Evolutionary conservation across 2,797 vertebrate species (phyloP).

Genomic region (Gymnothorax javanicus): DNA sequence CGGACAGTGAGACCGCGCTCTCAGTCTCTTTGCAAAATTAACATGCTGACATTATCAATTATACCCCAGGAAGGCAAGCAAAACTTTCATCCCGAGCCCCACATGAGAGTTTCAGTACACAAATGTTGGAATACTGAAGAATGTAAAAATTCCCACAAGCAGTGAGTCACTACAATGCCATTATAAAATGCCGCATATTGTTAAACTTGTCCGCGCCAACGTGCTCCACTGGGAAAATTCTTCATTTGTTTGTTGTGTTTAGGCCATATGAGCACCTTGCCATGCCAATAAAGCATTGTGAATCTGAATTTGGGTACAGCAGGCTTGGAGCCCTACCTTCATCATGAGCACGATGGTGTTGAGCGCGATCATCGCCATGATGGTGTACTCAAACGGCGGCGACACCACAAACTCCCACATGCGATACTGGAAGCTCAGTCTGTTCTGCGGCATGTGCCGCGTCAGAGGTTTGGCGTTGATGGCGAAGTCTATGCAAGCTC

Average conservation of each 20-base stretch:
- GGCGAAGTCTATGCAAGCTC: conserved; percentile 96
- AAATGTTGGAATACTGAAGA: too few relatives aligned
- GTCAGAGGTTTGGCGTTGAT: conserved; percentile 94
- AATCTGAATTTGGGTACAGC: background rate
- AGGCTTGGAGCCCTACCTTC: conserved; percentile 77
- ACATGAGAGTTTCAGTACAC: background rate
- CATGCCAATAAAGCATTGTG: too few relatives aligned
- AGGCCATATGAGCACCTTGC: too few relatives aligned
- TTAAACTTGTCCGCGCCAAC: too few relatives aligned
- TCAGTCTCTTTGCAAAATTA: background rate
- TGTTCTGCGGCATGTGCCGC: conserved; percentile 95
- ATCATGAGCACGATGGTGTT: conserved; percentile 98
- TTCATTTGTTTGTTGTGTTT: too few relatives aligned
- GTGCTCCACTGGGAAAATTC: too few relatives aligned
- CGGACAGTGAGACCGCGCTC: background rate
- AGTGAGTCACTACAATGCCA: too few relatives aligned
- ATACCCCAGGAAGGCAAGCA: background rate
- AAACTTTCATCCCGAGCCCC: background rate
- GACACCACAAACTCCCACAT: conserved; percentile 99
- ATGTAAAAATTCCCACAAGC: background rate
- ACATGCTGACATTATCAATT: background rate
- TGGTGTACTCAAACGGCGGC: conserved; percentile 93
- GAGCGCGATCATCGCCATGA: conserved; percentile 98
- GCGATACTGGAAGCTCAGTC: conserved; percentile 92
- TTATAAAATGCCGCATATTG: too few relatives aligned